Conservation (phyloP, 2,797 vertebrate genomes). For the Chromobotia macracanthus region DNA sequence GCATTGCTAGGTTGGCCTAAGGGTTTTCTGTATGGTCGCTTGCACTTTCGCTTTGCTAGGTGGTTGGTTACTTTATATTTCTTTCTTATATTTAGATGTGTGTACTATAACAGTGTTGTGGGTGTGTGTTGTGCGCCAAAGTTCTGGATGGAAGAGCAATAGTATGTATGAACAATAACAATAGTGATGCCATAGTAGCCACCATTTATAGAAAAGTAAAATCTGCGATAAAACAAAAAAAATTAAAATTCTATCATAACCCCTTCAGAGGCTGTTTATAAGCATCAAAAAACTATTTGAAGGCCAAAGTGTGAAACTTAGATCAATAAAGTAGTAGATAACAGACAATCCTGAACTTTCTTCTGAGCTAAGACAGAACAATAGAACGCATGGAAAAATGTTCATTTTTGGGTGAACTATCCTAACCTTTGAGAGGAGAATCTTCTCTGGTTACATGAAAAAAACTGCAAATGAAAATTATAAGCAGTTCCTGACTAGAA, state of each 20-base stretch:
- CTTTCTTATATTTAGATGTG: no score
- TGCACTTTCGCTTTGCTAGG: no score
- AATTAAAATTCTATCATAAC: not conserved
- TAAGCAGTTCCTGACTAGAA: constrained; percentile 14
- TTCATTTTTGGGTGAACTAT: no score
- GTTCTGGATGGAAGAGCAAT: not conserved
- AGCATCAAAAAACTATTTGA: constrained; percentile 4
- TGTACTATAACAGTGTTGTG: no score
- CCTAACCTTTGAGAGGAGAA: no score
- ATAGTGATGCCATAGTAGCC: not conserved
- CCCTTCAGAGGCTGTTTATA: not conserved
- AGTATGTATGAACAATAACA: not conserved
- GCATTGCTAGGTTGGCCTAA: no score
- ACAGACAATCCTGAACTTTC: not conserved
- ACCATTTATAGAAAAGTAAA: not conserved
- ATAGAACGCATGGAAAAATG: not conserved
- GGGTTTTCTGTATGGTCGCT: no score
- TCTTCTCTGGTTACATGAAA: no score
- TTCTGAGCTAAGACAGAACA: not conserved
- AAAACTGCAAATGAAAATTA: constrained; percentile 12
- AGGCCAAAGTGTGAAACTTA: not conserved
- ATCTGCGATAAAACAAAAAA: not conserved
- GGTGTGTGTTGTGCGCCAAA: no score
- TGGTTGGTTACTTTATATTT: no score
- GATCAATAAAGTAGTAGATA: not conserved